phyloP scores from a whole-genome alignment of 2,797 vertebrate genomes.

The Gallirallus australis region DNA sequence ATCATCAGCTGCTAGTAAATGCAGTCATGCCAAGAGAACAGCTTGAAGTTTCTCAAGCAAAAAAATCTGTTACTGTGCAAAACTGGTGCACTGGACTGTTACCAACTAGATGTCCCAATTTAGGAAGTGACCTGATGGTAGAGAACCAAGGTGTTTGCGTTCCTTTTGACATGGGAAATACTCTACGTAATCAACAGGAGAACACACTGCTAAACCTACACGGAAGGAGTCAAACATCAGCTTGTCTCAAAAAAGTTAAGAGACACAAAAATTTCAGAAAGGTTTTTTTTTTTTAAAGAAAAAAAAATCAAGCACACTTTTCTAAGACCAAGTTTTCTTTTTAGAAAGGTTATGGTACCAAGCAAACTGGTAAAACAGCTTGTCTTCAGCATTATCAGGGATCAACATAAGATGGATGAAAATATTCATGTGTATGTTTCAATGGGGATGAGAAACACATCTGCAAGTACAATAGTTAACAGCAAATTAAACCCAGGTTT shows the following conservation, averaged over 20 bases:
- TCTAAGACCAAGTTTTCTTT: slow-evolving; percentile 10
- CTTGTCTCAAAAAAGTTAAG: slow-evolving; percentile 2
- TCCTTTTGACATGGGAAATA: slow-evolving; percentile 24
- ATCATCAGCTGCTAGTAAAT: slow-evolving; percentile 66
- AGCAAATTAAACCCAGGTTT: slow-evolving; percentile 70
- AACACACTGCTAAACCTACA: slow-evolving; percentile 48
- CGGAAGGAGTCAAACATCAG: slow-evolving; percentile 28
- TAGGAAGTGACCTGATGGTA: not conserved
- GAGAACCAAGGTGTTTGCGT: not conserved
- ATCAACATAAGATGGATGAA: not conserved
- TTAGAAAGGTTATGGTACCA: not conserved
- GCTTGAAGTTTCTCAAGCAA: slow-evolving; percentile 63
- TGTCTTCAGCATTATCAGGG: not conserved
- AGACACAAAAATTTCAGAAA: not conserved
- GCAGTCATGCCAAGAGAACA: slow-evolving; percentile 63
- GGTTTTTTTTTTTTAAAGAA: not conserved
- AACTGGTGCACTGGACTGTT: slow-evolving; percentile 47
- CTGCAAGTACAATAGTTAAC: slow-evolving; percentile 56
- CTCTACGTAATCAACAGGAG: slow-evolving; percentile 17
- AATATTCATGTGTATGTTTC: not conserved
- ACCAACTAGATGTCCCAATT: slow-evolving; percentile 40
- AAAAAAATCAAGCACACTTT: not conserved
- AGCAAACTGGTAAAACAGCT: not conserved
- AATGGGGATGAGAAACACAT: slow-evolving; percentile 51
- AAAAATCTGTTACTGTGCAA: slow-evolving; percentile 35